Conservation (phyloP, 1,140 invertebrate species). For the Akabosia matsudoensis region DNA sequence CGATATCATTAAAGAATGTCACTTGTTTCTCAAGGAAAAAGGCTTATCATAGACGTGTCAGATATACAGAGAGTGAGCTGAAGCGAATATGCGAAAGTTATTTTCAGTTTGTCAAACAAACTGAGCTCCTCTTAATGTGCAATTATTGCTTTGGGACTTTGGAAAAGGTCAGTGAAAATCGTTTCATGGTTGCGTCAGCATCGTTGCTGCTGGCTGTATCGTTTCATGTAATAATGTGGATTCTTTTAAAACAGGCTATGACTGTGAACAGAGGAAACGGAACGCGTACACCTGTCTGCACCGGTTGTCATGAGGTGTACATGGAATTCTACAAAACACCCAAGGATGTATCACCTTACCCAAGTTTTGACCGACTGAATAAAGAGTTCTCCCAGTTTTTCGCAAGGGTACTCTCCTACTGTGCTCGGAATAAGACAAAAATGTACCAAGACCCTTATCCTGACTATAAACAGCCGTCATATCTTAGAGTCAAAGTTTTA, state of each 20-base stretch:
- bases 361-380: constrained; percentile 16
- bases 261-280: not conserved
- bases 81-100: not conserved
- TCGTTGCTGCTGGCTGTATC: too few species aligned
- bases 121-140: constrained; percentile 3
- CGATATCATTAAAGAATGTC: constrained; percentile 8
- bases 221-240: not conserved
- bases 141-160: constrained; percentile 19
- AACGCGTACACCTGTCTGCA: not conserved
- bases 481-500: not conserved
- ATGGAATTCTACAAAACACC: not conserved
- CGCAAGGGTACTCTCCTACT: not conserved
- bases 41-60: not conserved
- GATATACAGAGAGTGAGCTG: not conserved
- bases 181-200: too few species aligned
- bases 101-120: not conserved
- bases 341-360: not conserved
- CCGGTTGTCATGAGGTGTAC: constrained; percentile 1
- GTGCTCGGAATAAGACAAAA: not conserved
- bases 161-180: not conserved
- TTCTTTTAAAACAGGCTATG: not conserved
- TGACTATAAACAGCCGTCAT: not conserved
- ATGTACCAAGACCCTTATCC: constrained; percentile 6
- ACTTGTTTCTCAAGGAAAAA: constrained; percentile 4
- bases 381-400: not conserved